Base-by-base conservation (phyloP, 2,888 invertebrate genomes). In the Anthrax anthrax region DNA sequence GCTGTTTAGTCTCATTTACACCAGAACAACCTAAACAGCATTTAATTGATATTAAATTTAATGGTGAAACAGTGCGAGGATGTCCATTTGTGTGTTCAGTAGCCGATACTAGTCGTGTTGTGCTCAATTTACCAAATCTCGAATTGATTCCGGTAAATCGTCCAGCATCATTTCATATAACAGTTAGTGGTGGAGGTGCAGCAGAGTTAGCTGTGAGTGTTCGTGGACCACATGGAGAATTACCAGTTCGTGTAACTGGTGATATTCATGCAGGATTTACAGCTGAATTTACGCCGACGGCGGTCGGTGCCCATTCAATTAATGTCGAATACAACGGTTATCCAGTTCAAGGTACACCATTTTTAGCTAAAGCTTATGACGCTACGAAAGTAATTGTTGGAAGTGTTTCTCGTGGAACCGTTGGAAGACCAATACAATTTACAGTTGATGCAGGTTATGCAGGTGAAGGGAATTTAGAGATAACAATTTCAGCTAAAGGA, bases 401-500 rank as follows among this genome's bases (percentile, higher is more conserved):
- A 42, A 78, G 82, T 55, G 82, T 88, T 39, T 81, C 82, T 14
- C 80, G 85, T 19, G 82, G 82, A 47, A 78, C 80, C n/a, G 84
- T 95, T 12, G 92, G 94, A 44, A 81, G 91, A 54, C 83, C 90
- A 5, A 88, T 92, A n/a, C 90, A 92, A 60, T 85, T 95, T 60
- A 87, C 88, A 17, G 94, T 96, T 44, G 95, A 97, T 66, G 95
- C 95, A 4, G 89, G 89, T 52, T 85, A 91, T 65, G 94, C 96
- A 41, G 97, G 97, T 12, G 96, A 96, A 71, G 97, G 97, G 44
- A 91, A 91, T 67, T 72, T 97, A 54, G 96, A 97, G 71, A 96
- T 97, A 55, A 92, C 94, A 42, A 94, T 98, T 56, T 89, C 90
- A 51, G 89, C 92, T 39, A 78, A 88, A 63, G 90, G 94, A 45